phyloP scores from a whole-genome alignment of 2,888 invertebrate genomes.

The Amphipyra tragopoginis region DNA sequence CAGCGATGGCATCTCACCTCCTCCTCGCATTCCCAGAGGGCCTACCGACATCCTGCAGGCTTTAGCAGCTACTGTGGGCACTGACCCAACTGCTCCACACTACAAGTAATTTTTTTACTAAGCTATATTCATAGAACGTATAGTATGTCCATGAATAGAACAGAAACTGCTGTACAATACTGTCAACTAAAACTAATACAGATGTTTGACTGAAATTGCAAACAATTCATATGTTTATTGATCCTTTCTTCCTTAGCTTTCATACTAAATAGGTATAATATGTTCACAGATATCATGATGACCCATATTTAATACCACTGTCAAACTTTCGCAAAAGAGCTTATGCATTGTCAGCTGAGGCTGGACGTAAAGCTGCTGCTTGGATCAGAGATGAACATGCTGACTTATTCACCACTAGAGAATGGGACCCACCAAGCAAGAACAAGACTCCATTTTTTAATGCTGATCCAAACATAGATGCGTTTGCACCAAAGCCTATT shows the following conservation, averaged over 20 bases:
- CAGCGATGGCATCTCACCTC: conserved; percentile 87
- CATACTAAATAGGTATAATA: conserved; percentile 1
- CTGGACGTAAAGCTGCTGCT: conserved; percentile 95
- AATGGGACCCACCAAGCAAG: conserved; percentile 91
- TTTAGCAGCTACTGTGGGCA: conserved; percentile 93
- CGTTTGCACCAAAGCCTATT: conserved; percentile 92
- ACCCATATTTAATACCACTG: conserved; percentile 95
- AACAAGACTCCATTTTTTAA: conserved; percentile 82
- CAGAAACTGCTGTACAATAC: too few relatives aligned
- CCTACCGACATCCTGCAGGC: conserved; percentile 96
- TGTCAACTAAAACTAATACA: too few relatives aligned
- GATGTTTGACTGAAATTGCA: too few relatives aligned
- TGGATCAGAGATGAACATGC: conserved; percentile 94
- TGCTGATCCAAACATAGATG: conserved; percentile 92
- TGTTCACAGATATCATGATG: conserved; percentile 94
- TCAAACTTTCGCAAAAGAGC: conserved; percentile 92
- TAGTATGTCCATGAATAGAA: too few relatives aligned
- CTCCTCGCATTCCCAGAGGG: conserved; percentile 92
- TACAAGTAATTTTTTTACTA: conserved; percentile 90
- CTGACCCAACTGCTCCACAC: conserved; percentile 95
- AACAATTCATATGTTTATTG: too few relatives aligned
- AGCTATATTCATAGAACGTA: too few relatives aligned
- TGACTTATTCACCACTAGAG: conserved; percentile 91
- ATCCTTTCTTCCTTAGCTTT: too few relatives aligned
- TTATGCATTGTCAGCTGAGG: conserved; percentile 95